These are phyloP conservation scores for Schlechtendalia chinensis DNA, from an alignment of 1,140 invertebrate species.

Conservation along the genomic window DNA sequence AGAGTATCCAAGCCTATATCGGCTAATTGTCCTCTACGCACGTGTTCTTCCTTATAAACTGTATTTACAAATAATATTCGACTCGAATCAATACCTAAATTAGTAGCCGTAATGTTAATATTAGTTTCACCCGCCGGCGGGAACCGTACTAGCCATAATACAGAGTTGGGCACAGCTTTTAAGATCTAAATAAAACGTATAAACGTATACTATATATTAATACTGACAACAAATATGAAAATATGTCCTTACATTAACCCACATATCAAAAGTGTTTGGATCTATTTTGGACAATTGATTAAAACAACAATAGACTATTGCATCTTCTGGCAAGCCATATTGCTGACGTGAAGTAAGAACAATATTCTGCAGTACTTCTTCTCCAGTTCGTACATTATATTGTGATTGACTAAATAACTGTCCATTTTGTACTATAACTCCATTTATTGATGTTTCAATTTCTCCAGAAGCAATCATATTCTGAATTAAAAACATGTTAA, in stretches of 20 bases:
- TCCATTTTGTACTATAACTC: constrained; percentile 89
- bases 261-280: constrained; percentile 88
- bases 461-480: constrained; percentile 88
- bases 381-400: constrained; percentile 98
- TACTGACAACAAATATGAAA: neutral
- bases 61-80: constrained; percentile 96
- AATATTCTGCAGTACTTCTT: constrained; percentile 91
- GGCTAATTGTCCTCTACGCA: constrained; percentile 92
- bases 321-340: constrained; percentile 93
- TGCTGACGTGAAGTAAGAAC: constrained; percentile 92
- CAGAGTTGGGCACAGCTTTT: constrained; percentile 91
- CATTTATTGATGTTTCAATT: constrained; percentile 88
- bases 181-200: constrained; percentile 69
- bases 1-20: constrained; percentile 98
- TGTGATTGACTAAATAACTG: constrained; percentile 83
- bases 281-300: constrained; percentile 99
- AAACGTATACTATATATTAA: neutral
- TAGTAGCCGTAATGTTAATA: constrained; percentile 77
- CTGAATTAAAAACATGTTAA: constrained; percentile 49
- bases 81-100: constrained; percentile 75
- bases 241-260: constrained; percentile 71
- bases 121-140: constrained; percentile 95
- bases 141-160: constrained; percentile 94
- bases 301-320: constrained; percentile 98
- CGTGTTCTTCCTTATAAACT: constrained; percentile 98